Evolutionary conservation across 2,888 invertebrate species (phyloP).

Genomic region (Cataglyphis rosenhaueri): DNA sequence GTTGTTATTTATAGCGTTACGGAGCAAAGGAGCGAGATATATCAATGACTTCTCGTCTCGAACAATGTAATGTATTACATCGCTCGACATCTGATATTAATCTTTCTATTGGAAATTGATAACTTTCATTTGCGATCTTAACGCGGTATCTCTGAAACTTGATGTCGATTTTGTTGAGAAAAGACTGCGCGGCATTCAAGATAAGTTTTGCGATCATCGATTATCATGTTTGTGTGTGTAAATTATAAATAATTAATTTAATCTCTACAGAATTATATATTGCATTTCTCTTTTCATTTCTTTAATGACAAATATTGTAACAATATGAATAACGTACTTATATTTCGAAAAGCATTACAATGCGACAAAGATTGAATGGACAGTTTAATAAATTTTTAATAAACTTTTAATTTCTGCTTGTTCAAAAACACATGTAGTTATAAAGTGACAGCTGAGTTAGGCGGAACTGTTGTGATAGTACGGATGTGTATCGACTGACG

Average conservation of each 20-base stretch:
- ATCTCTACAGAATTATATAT: neutral
- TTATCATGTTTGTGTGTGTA: neutral
- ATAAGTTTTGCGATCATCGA: neutral
- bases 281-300: neutral
- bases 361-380: neutral
- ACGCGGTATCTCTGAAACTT: conserved; percentile 8
- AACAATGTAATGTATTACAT: conserved; percentile 52
- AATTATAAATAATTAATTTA: neutral
- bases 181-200: neutral
- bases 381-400: conserved; percentile 38
- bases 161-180: neutral
- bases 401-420: conserved; percentile 55
- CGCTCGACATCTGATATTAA: conserved; percentile 34
- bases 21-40: conserved; percentile 38
- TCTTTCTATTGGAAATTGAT: conserved; percentile 33
- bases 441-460: conserved; percentile 64
- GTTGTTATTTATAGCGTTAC: conserved; percentile 49
- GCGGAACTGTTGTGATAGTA: conserved; percentile 51
- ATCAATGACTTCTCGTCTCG: conserved; percentile 50
- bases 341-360: neutral
- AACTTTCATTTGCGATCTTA: conserved; percentile 23
- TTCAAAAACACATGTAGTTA: conserved; percentile 55
- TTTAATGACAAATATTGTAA: neutral
- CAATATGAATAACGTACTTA: neutral
- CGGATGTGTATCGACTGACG: conserved; percentile 58